Evolutionary conservation across 2,797 vertebrate species (phyloP), one percentile per base, ranked within the genome.

Genomic region (Dermochelys coriacea): DNA sequence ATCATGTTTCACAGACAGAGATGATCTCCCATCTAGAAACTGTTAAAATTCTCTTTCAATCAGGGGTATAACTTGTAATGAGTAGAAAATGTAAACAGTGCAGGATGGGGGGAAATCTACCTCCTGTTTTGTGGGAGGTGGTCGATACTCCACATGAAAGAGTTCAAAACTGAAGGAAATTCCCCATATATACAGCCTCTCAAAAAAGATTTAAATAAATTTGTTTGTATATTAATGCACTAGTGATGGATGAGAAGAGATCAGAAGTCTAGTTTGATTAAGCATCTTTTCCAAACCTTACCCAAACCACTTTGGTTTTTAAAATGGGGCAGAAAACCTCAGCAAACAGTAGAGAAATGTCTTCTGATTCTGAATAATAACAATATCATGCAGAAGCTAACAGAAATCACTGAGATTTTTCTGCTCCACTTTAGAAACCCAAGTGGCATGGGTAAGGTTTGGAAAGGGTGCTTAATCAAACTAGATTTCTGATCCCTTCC

Each of bases 31-130:
- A 68, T 11, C 61, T n/a, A 68, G 34, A n/a, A 68, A 68, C 34
- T 68, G 15, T 68, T 68, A 21, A 68, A 19, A 37, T 37, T 59
- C 41, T 45, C 10, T 78, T 51, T 83, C 4, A 41, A 21, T n/a
- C 34, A 10, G n/a, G 19, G 1, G 0, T 83, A 85, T 31, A 68
- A 4, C 31, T 29, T 37, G 12, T 45, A 59, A 12, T n/a, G 71
- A 52, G 78, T 47, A 12, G 51, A 82, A 19, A 3, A 47, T 6
- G 64, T 89, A 11, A 27, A 52, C 3, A 34, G 78, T 61, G 4
- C 23, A 74, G 8, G 85, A 85, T 1, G 1, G 4, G 23, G 5
- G 59, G 71, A 83, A 88, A 6, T 78, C 23, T 80, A 7, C 84
- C 54, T 87, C 82, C n/a, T 86, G 29, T 80, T 85, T 37, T 68